Base-by-base conservation (phyloP, 2,888 invertebrate species). In the Pollenia angustigena region DNA sequence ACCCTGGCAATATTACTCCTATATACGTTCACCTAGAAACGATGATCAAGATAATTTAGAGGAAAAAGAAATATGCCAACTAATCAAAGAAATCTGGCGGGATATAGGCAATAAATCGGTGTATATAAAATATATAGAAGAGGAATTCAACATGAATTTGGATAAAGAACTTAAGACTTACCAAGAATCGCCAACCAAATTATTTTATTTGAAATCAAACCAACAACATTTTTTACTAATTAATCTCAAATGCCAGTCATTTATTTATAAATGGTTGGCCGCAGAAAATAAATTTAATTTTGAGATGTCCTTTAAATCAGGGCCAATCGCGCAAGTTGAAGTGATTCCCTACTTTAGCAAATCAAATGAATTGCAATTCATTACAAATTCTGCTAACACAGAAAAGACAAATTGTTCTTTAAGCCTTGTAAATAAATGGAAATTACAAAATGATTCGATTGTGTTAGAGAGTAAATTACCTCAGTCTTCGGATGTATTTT, bases 91-190 rank as follows among this genome's bases (percentile, higher is more conserved):
- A 62, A 62, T 88, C 46, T 3, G 83, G 69, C 10, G 32, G 14
- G 48, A 64, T 23, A 54, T 86, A 1, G 48, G 48, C 6, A 60
- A 44, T 12, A 87, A 88, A 18, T 68, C 86, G 2, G 46, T 81
- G 8, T 52, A 93, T 87, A 93, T 94, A 69, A 94, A 94, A 89
- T 94, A 94, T 88, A 93, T 95, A 62, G 94, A 94, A 58, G 91
- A 93, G 71, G 83, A 93, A 2, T 93, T 72, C 11, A 82, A 85
- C 9, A 62, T 88, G 9, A 18, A 60, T 42, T 40, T 69, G 8
- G 32, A 32, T 46, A 14, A 48, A 44, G 9, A 32, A 8, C 48
- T 58, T 0, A 8, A 62, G 9, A 14, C n/a, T 1, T 1, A 0
- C 0, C 58, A 66, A 12, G 78, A 69, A n/a, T 62, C 18, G 0